phyloP scores from a whole-genome alignment of 2,888 invertebrate genomes.

The Sesamia inferens region DNA sequence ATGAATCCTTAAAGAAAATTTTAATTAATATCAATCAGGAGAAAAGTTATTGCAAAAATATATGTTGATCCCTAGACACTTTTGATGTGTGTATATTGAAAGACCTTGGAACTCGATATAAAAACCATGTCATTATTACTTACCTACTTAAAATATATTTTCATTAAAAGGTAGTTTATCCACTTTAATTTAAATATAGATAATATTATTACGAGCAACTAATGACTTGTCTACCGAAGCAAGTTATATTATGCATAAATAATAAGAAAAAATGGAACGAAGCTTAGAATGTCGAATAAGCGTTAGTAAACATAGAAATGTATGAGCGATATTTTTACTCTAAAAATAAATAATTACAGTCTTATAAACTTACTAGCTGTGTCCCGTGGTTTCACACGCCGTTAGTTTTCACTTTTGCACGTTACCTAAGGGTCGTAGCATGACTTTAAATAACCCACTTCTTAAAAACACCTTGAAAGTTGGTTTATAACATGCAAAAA shows the following conservation, averaged over 20 bases:
- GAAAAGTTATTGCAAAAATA: no score
- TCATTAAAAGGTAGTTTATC: conserved; percentile 29
- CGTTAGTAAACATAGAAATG: conserved; percentile 17
- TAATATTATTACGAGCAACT: background rate
- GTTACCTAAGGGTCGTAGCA: background rate
- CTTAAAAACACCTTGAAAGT: background rate
- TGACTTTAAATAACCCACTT: background rate
- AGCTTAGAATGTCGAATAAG: conserved; percentile 17
- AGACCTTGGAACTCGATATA: conserved; percentile 33
- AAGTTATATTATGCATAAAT: conserved; percentile 12
- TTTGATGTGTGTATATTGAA: no score
- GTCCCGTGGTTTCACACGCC: background rate
- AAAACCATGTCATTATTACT: conserved; percentile 23
- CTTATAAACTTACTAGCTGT: background rate
- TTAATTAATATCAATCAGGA: no score
- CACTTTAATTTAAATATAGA: background rate
- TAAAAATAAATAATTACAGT: background rate
- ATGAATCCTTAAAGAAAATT: no score
- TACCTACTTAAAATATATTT: background rate
- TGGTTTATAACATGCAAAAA: no score
- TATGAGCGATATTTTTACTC: background rate
- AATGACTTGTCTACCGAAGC: conserved; percentile 4
- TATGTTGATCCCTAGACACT: no score
- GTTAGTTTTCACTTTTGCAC: background rate
- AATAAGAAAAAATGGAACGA: conserved; percentile 8